These are phyloP conservation scores for Hemistola chrysoprasaria DNA, from an alignment of 2,888 invertebrate genomes.

Conservation along the genomic window DNA sequence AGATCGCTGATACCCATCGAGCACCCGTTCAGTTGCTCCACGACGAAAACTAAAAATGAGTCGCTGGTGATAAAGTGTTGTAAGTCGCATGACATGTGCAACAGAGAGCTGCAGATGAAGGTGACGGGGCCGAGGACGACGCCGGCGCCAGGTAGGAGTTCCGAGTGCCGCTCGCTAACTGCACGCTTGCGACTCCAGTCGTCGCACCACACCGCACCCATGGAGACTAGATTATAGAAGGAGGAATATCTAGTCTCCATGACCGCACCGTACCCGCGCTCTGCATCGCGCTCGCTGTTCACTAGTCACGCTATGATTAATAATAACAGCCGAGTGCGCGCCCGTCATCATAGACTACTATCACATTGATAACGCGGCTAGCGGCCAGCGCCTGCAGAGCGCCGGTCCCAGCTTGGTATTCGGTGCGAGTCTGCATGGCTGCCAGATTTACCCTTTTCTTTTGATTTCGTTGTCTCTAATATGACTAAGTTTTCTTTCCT, in stretches of 20 bases:
- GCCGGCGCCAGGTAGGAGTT: constrained; percentile 85
- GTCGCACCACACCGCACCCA: constrained; percentile 13
- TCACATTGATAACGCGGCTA: too few species aligned
- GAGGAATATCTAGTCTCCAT: too few species aligned
- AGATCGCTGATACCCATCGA: constrained; percentile 88
- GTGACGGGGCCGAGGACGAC: constrained; percentile 85
- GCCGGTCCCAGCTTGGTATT: constrained; percentile 49
- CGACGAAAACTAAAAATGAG: constrained; percentile 88
- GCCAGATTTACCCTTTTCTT: constrained; percentile 41
- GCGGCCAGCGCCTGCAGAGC: constrained; percentile 19
- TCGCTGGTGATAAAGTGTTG: constrained; percentile 92
- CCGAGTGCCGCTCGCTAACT: constrained; percentile 48
- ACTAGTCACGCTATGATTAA: too few species aligned
- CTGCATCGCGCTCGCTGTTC: too few species aligned
- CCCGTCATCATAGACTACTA: too few species aligned
- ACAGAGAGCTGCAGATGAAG: constrained; percentile 86
- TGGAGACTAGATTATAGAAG: too few species aligned
- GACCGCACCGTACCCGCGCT: too few species aligned
- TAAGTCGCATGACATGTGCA: constrained; percentile 88
- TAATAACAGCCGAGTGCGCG: too few species aligned
- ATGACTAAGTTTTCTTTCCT: constrained; percentile 60
- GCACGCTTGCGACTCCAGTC: constrained; percentile 31
- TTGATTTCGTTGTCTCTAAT: constrained; percentile 58
- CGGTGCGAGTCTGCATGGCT: constrained; percentile 71
- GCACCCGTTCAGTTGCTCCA: constrained; percentile 92